phyloP scores from a whole-genome alignment of 2,888 invertebrate species.

The Silvanus unidentatus region DNA sequence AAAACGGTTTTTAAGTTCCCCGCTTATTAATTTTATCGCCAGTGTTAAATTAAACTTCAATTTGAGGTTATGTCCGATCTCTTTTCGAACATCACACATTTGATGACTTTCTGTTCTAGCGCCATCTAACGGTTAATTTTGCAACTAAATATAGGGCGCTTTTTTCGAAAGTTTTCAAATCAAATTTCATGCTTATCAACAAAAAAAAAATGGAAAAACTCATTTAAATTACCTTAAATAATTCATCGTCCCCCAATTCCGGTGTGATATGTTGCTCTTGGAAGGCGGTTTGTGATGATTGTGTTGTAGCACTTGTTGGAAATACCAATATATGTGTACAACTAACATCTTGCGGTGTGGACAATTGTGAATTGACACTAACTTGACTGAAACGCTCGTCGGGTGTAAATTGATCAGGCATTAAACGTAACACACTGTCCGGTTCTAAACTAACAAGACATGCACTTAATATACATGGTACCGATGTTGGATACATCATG shows the following conservation, averaged over 20 bases:
- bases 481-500: constrained; percentile 72
- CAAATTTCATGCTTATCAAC: too few relatives aligned
- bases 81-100: too few relatives aligned
- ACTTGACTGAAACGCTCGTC: constrained; percentile 81
- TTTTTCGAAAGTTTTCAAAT: too few relatives aligned
- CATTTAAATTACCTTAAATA: constrained; percentile 51
- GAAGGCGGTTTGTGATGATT: constrained; percentile 70
- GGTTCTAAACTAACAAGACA: constrained; percentile 76
- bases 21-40: too few relatives aligned
- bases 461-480: constrained; percentile 93
- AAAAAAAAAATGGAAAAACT: too few relatives aligned
- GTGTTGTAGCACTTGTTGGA: constrained; percentile 92
- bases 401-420: constrained; percentile 94
- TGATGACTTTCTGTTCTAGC: too few relatives aligned
- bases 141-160: constrained; percentile 38
- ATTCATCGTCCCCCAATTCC: constrained; percentile 61
- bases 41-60: too few relatives aligned
- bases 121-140: neutral
- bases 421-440: constrained; percentile 69
- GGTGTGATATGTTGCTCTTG: constrained; percentile 61
- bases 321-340: constrained; percentile 98
- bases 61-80: too few relatives aligned
- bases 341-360: constrained; percentile 93
- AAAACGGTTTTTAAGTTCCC: too few relatives aligned
- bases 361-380: constrained; percentile 81